Conservation (phyloP, 1,140 invertebrate genomes). For the Sarcophaga peregrina region DNA sequence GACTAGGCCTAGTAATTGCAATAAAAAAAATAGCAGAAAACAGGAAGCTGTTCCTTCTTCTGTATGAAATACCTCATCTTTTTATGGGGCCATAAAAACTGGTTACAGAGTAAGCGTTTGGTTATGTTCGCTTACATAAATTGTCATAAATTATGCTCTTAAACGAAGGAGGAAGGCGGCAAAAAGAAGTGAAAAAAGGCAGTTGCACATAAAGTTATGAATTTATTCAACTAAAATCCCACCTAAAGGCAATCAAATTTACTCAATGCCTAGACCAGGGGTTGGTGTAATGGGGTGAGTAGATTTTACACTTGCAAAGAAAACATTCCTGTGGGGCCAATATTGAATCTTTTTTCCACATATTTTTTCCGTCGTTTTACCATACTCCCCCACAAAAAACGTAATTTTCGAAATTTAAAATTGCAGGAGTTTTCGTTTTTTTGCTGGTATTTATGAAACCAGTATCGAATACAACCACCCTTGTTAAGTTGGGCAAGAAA, state of each 20-base stretch:
- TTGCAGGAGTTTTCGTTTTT: background rate
- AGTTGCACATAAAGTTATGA: background rate
- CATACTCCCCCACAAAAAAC: background rate
- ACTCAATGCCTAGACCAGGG: background rate
- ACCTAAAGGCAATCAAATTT: background rate
- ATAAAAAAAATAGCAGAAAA: background rate
- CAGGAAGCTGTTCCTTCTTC: no score
- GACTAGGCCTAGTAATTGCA: constrained; percentile 6
- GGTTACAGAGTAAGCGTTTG: background rate
- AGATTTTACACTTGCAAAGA: background rate
- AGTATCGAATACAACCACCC: constrained; percentile 11
- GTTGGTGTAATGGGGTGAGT: background rate
- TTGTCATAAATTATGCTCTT: constrained; percentile 22
- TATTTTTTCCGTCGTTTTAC: background rate
- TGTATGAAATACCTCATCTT: background rate
- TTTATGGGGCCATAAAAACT: background rate
- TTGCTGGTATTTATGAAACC: background rate
- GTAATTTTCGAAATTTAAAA: constrained; percentile 10
- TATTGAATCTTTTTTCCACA: background rate
- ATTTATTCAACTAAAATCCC: constrained; percentile 19
- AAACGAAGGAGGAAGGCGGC: background rate
- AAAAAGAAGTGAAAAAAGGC: background rate
- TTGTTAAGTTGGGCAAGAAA: background rate
- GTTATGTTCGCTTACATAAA: background rate
- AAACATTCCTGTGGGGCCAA: constrained; percentile 2